Evolutionary conservation across 1,140 invertebrate species (phyloP).

Genomic region (Trypoxylus dichotomus): DNA sequence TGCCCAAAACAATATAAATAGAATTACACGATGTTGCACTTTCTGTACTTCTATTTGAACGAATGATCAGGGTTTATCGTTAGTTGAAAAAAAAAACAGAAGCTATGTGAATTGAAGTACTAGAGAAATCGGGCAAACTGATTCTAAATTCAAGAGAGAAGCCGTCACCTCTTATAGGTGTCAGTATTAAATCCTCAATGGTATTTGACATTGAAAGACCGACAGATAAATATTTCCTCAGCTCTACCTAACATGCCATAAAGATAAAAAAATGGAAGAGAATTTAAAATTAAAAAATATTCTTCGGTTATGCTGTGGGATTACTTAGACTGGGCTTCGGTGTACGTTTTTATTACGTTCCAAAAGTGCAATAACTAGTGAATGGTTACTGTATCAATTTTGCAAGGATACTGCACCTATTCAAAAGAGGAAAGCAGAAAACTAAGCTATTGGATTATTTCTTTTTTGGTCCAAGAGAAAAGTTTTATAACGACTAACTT

Average conservation of each 20-base stretch:
- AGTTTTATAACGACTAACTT: background rate
- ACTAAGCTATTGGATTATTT: background rate
- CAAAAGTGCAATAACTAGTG: no score
- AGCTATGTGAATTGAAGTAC: no score
- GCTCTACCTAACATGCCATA: background rate
- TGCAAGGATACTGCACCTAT: background rate
- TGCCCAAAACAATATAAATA: no score
- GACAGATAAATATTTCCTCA: background rate
- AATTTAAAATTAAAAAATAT: constrained; percentile 10
- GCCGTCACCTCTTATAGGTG: constrained; percentile 7
- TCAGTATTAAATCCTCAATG: constrained; percentile 1
- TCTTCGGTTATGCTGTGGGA: background rate
- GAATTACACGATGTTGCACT: no score
- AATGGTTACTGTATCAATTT: background rate
- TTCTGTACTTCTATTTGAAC: no score
- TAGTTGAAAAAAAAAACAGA: no score
- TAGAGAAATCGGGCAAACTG: no score
- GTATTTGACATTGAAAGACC: background rate
- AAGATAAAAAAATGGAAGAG: constrained; percentile 10
- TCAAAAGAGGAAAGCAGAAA: constrained; percentile 8
- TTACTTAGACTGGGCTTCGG: no score
- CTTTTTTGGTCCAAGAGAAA: background rate
- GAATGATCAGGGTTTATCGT: no score
- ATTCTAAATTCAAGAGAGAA: constrained; percentile 25
- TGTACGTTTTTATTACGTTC: no score